Conservation (phyloP, 92 coral and sea anemone genomes). For the Pocillopora meandrina region DNA sequence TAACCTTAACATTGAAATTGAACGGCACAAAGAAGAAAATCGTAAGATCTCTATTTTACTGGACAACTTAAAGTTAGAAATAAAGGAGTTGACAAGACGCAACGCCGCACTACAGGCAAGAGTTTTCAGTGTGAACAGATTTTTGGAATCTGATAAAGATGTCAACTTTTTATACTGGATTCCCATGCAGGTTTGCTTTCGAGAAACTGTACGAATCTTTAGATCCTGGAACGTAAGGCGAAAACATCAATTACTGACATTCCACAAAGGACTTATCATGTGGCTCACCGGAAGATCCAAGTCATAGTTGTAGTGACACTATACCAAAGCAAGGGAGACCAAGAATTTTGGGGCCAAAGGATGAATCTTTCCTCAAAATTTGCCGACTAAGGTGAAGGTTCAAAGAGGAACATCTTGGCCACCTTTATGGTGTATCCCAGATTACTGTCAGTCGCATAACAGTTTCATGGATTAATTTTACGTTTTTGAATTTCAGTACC, state of each 20-base stretch:
- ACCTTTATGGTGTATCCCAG: too few species aligned
- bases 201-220: slow-evolving; percentile 55
- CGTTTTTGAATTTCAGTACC: too few species aligned
- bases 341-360: slow-evolving; percentile 47
- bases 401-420: too few species aligned
- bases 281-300: neutral
- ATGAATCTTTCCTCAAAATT: slow-evolving; percentile 58
- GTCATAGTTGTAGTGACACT: slow-evolving; percentile 37
- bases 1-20: too few species aligned
- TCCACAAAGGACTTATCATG: slow-evolving; percentile 14
- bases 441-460: too few species aligned
- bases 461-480: too few species aligned
- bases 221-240: slow-evolving; percentile 69
- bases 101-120: too few species aligned
- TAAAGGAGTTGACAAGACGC: too few species aligned
- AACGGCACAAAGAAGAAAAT: too few species aligned
- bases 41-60: too few species aligned
- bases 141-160: slow-evolving; percentile 56
- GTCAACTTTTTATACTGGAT: slow-evolving; percentile 62
- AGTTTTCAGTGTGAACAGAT: slow-evolving; percentile 37
- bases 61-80: too few species aligned
- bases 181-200: slow-evolving; percentile 51
- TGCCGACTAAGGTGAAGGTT: slow-evolving; percentile 60
- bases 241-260: slow-evolving; percentile 65
- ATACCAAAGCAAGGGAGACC: slow-evolving; percentile 50